Evolutionary conservation across 2,888 invertebrate genomes (phyloP), one percentile per base, ranked within the genome.

Genomic region (Arctia plantaginis): DNA sequence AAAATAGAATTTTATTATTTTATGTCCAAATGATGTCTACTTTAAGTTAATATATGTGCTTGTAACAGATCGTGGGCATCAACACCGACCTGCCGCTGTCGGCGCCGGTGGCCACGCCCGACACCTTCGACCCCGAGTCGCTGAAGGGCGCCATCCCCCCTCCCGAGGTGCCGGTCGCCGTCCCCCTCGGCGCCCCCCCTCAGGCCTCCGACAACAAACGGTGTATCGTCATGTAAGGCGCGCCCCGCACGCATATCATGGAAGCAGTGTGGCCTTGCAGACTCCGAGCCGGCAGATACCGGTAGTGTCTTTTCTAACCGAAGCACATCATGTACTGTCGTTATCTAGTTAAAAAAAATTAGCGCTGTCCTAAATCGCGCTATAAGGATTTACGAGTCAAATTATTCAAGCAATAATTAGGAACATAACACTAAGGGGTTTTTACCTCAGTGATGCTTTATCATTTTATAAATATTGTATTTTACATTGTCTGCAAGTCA

Each of bases 41-140:
- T 44, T 15, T 44, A 44, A 35, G 35, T 51, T 1, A 51, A 15
- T 47, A 51, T 23, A 6, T 35, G 0, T 66, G 18, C 1, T 27
- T 18, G 4, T 41, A 20, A 0, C 90, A 95, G 95, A 95, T 94
- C 76, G 94, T 94, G 2, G 95, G 95, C 76, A 94, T 95, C 83
- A 94, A 95, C 90, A 93, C 93, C 0, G 95, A 95, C 89, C 77
- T 95, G 41, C 95, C 95, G 0, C 89, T 94, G 1, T 85, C 91
- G 0, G 94, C 92, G 1, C 95, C 95, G 0, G 90, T 93, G 0
- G 88, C 62, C 6, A 30, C 88, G 0, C 72, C 86, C 0, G 90
- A 87, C 8, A 75, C 86, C 0, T 89, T 91, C 86, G 93, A 93
- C 88, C 94, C 94, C 0, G 94, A 94, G 83, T 68, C 87, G 1